Percentiles rank a stretch among this genome's conserved stretches.
phyloP scores from a whole-genome alignment of 1,140 invertebrate genomes.

The Sitodiplosis mosellana region DNA sequence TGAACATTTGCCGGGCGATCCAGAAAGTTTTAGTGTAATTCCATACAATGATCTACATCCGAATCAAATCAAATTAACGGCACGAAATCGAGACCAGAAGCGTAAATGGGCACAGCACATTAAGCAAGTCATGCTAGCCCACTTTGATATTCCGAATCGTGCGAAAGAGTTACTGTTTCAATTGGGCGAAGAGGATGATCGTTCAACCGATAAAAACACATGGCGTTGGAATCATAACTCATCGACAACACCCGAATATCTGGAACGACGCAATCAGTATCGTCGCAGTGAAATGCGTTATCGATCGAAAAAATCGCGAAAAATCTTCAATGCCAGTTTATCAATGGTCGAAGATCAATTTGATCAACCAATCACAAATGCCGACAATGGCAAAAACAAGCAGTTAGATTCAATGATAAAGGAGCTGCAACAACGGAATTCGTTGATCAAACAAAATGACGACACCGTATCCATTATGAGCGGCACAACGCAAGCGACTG shows the following conservation, averaged over 20 bases:
- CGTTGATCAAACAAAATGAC: not conserved
- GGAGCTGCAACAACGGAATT: not conserved
- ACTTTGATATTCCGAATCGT: conserved; percentile 87
- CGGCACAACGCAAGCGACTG: too few species aligned
- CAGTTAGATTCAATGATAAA: not conserved
- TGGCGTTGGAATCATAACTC: conserved; percentile 22
- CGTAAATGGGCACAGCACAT: conserved; percentile 81
- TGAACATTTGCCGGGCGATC: conserved; percentile 84
- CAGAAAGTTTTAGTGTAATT: conserved; percentile 87
- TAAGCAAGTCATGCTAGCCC: conserved; percentile 84
- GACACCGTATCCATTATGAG: too few species aligned
- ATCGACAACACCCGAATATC: conserved; percentile 57
- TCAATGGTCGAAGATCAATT: not conserved
- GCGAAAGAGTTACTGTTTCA: conserved; percentile 83
- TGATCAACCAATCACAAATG: too few species aligned
- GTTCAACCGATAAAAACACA: conserved; percentile 20
- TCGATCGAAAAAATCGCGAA: conserved; percentile 40
- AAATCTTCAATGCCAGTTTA: conserved; percentile 10
- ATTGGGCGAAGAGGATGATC: conserved; percentile 55
- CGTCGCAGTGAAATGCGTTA: conserved; percentile 24
- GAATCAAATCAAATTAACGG: conserved; percentile 76
- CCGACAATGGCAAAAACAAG: not conserved
- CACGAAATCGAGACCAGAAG: conserved; percentile 76
- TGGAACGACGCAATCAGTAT: conserved; percentile 48
- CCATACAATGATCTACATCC: conserved; percentile 80